Evolutionary conservation across 2,797 vertebrate species (phyloP).

Genomic region (Moxostoma hubbsi): DNA sequence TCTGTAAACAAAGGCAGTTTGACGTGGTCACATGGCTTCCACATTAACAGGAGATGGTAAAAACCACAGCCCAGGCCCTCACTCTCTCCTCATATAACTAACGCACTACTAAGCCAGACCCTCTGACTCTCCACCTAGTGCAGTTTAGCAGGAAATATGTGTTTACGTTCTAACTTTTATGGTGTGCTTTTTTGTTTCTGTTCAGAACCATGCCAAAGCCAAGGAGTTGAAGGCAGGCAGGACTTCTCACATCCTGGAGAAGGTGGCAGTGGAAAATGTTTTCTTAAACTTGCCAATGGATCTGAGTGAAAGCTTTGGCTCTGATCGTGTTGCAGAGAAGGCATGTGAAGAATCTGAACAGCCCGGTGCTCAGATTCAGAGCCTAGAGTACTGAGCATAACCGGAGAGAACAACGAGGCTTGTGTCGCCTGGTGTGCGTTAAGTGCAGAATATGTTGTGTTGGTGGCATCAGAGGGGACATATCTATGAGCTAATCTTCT

Average conservation of each 20-base stretch:
- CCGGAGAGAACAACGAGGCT: too few species aligned
- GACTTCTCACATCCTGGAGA: constrained; percentile 75
- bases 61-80: constrained; percentile 14
- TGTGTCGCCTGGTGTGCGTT: too few species aligned
- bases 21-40: constrained; percentile 27
- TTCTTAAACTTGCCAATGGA: constrained; percentile 58
- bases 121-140: constrained; percentile 56
- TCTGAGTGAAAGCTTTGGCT: constrained; percentile 3
- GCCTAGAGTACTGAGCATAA: background rate
- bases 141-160: constrained; percentile 82
- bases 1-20: constrained; percentile 44
- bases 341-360: constrained; percentile 38
- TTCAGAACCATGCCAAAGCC: background rate
- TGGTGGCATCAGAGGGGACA: too few species aligned
- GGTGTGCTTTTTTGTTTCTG: constrained; percentile 53
- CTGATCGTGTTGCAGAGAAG: constrained; percentile 30
- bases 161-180: constrained; percentile 75
- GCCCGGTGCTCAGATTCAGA: constrained; percentile 15
- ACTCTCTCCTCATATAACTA: constrained; percentile 61
- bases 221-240: constrained; percentile 45
- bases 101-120: constrained; percentile 73
- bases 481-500: constrained; percentile 71
- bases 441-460: too few species aligned
- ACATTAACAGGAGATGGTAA: constrained; percentile 42
- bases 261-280: constrained; percentile 67